Conservation (phyloP, 2,888 invertebrate species). For the Punctoribates punctum region DNA sequence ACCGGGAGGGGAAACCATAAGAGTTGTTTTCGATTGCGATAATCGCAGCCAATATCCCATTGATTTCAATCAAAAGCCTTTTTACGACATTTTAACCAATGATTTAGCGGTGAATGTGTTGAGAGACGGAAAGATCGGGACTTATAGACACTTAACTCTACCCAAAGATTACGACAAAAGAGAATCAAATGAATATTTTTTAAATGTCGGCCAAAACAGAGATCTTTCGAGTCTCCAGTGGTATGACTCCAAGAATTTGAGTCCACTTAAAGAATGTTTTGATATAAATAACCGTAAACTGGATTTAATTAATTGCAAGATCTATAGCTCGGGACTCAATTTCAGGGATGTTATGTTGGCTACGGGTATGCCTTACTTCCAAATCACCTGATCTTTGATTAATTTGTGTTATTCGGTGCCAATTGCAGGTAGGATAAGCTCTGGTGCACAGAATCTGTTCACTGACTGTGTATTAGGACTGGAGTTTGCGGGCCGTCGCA, state of each 20-base stretch:
- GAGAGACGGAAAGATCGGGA: slow-evolving; percentile 50
- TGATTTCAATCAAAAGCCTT: slow-evolving; percentile 52
- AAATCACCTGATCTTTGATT: background rate
- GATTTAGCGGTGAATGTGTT: slow-evolving; percentile 34
- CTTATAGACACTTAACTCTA: slow-evolving; percentile 34
- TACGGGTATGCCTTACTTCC: slow-evolving; percentile 68
- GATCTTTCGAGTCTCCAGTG: slow-evolving; percentile 87
- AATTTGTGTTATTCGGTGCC: background rate
- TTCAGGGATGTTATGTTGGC: slow-evolving; percentile 80
- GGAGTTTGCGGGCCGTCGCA: slow-evolving; percentile 78
- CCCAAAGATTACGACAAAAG: background rate
- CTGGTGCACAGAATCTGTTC: slow-evolving; percentile 44
- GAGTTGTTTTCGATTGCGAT: slow-evolving; percentile 55
- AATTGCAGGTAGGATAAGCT: slow-evolving; percentile 61
- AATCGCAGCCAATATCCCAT: slow-evolving; percentile 57
- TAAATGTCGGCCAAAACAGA: slow-evolving; percentile 87
- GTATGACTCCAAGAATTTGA: slow-evolving; percentile 64
- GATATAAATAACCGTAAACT: slow-evolving; percentile 52
- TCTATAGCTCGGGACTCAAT: slow-evolving; percentile 56
- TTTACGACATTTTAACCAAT: slow-evolving; percentile 49
- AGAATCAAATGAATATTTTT: slow-evolving; percentile 71
- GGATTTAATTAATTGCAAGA: slow-evolving; percentile 44
- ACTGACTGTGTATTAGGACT: slow-evolving; percentile 89
- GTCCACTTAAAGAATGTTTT: slow-evolving; percentile 54
- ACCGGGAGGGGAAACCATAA: slow-evolving; percentile 72